Base-by-base conservation (phyloP, 2,113 vertebrate species). In the Plestiodon gilberti region DNA sequence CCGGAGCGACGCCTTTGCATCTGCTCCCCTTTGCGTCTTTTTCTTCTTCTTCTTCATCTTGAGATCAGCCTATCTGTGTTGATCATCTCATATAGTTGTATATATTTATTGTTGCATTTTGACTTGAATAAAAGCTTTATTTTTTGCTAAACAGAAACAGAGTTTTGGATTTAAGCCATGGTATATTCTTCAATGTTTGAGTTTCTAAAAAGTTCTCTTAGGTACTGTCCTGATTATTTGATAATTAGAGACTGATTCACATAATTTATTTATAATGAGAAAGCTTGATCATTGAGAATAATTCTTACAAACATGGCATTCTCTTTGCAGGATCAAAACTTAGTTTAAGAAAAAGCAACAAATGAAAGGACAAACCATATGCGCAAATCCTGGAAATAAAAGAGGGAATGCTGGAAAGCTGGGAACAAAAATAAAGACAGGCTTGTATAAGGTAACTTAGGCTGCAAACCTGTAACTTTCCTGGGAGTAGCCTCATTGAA, bases 301-400 rank as follows among this genome's bases (percentile, higher is more conserved):
- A 40, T 25, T 61, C 67, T 4, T 28, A 43, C 11, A 7, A 67
- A 28, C 18, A 18, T 35, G 61, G 2, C 11, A 4, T 4, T 84
- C 74, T 88, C 79, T 88, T 78, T 89, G 33, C 40, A 88, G 65
- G 25, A 61, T 38, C 25, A 70, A 77, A 48, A 55, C 62, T 73
- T 71, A 70, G 23, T n/a, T 1, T 43, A 92, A 59, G 0, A 9
- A 91, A 18, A 35, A 62, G 79, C 38, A 81, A n/a, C 9, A 82
- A 84, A n/a, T 40, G 52, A 80, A 83, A 52, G 59, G 85, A 40
- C 28, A 83, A 90, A 84, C 38, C 88, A 59, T 0, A 4, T 59
- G 33, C 89, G 43, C 5, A 33, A 90, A 18, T 73, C 62, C 88
- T 69, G 78, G 69, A 30, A 55, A 59, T 23, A 55, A 40, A 3